Evolutionary conservation across 2,113 vertebrate genomes (phyloP), one percentile per base, ranked within the genome.

Genomic region (Sinocyclocheilus maitianheensis): DNA sequence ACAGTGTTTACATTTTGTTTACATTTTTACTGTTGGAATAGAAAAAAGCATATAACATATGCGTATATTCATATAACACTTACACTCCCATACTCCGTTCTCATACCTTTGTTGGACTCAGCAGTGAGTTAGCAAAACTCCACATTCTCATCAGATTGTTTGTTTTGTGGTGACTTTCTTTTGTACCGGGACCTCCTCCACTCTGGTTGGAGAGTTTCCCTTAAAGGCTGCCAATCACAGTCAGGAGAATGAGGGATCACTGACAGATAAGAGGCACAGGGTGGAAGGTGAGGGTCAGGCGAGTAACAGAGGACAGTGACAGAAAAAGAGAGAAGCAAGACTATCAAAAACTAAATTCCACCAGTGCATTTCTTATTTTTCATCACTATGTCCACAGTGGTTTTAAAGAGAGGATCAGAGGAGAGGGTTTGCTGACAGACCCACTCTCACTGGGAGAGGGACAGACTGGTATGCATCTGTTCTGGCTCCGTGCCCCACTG

Each of bases 151-250:
- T 88, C 77, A 93, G 90, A 91, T 91, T 92, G 95, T 96, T 97
- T 90, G 87, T 89, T 85, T 88, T 92, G 88, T 86, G 74, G 80
- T 76, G 79, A 85, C 81, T 84, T 46, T 86, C 81, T 86, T 92
- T 93, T 92, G 92, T 92, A 78, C 86, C 63, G 34, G 79, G 85
- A 89, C 88, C 88, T 85, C 84, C 84, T 87, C 86, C 78, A 87
- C 89, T 91, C 77, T 37, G 78, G 53, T 37, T 87, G 78, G 95
- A 97, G 96, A 96, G 95, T 94, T 95, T 93, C 95, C 93, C 95
- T 96, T 97, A 96, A 96, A 93, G 93, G 90, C 93, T 95, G 95
- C 86, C 92, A 88, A 87, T 93, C 96, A 96, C 93, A 93, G 93
- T 93, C 93, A 93, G 94, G 94, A 96, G 95, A 95, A 95, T 95